Percentiles rank a stretch among this genome's conserved stretches.
Evolutionary conservation across 2,113 vertebrate genomes (phyloP).

Genomic region (Chloropsis hardwickii): DNA sequence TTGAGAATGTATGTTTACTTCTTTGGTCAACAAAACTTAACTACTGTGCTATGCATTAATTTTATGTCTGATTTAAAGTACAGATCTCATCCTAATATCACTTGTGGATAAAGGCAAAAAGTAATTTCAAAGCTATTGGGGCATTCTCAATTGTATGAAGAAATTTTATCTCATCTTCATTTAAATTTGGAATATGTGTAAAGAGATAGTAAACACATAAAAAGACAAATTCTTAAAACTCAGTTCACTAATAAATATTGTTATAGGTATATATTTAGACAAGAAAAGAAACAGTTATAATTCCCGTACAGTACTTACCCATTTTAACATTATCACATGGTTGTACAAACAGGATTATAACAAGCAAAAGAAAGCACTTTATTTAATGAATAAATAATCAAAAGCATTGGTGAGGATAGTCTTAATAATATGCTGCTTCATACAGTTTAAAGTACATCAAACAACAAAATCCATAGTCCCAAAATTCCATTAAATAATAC

Average conservation of each 20-base stretch:
- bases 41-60: background rate
- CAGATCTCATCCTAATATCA: background rate
- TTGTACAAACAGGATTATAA: constrained; percentile 65
- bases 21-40: background rate
- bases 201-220: background rate
- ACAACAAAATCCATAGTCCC: constrained; percentile 57
- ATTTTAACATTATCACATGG: constrained; percentile 58
- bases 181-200: background rate
- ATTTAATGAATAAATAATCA: constrained; percentile 64
- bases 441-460: constrained; percentile 65
- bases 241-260: constrained; percentile 53
- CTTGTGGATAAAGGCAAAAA: background rate
- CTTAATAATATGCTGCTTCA: constrained; percentile 58
- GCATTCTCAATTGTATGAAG: background rate
- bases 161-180: background rate
- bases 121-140: background rate
- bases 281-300: constrained; percentile 53
- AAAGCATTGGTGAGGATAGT: constrained; percentile 41
- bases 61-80: background rate
- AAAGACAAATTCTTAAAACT: constrained; percentile 50
- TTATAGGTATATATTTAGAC: constrained; percentile 57
- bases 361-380: constrained; percentile 56
- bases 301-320: constrained; percentile 64
- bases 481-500: constrained; percentile 57
- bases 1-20: background rate